phyloP scores from a whole-genome alignment of 2,797 vertebrate genomes.

The Tokudaia muenninki region DNA sequence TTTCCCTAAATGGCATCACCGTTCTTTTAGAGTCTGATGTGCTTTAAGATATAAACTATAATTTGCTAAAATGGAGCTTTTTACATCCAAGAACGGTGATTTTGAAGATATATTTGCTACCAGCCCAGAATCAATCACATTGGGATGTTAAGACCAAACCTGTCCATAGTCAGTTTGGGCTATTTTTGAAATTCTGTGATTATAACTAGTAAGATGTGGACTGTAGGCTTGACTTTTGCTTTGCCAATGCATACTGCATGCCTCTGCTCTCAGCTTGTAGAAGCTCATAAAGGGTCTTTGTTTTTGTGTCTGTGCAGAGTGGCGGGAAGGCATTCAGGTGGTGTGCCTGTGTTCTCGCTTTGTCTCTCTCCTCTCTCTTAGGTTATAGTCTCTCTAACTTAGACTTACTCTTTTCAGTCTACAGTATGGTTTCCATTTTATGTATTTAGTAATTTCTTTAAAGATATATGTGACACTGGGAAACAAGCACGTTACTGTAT shows the following conservation, averaged over 20 bases:
- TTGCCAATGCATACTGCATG: background rate
- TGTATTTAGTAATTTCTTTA: constrained; percentile 40
- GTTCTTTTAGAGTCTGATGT: constrained; percentile 16
- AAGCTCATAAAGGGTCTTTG: background rate
- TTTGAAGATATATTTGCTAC: constrained; percentile 37
- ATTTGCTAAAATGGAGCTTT: constrained; percentile 15
- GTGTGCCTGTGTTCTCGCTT: background rate
- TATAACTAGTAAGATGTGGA: background rate
- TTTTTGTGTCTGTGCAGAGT: background rate
- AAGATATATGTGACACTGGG: constrained; percentile 59
- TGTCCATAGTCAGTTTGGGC: background rate
- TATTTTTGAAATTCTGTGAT: constrained; percentile 56
- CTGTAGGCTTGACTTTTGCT: background rate
- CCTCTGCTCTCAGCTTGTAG: background rate
- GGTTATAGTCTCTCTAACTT: background rate
- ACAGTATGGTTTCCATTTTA: background rate
- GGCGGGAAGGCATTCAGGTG: background rate
- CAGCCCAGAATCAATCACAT: constrained; percentile 42
- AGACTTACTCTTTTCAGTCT: constrained; percentile 7
- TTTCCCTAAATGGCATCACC: constrained; percentile 33
- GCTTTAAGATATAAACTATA: constrained; percentile 32
- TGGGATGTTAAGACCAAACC: background rate
- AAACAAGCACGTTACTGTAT: constrained; percentile 4
- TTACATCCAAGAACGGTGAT: background rate
- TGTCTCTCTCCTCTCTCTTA: background rate